phyloP scores from a whole-genome alignment of 2,113 vertebrate species.

The Taurulus bubalis region DNA sequence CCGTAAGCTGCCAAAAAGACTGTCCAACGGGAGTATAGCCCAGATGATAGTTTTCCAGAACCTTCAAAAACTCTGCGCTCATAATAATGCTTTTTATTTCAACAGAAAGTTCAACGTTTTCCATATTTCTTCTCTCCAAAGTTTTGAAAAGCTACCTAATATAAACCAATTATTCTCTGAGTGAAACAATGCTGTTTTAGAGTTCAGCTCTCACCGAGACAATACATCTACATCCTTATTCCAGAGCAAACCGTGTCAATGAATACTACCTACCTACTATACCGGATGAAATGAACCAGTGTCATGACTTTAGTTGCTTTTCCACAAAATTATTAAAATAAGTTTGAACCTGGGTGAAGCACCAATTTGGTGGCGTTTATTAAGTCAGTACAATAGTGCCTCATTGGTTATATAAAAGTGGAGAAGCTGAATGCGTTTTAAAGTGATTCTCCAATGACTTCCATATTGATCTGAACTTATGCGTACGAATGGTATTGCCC shows the following conservation, averaged over 20 bases:
- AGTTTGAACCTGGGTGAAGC: neutral
- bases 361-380: neutral
- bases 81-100: conserved; percentile 45
- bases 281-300: neutral
- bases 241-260: neutral
- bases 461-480: neutral
- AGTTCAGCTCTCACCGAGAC: conserved; percentile 1
- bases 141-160: conserved; percentile 16
- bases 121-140: neutral
- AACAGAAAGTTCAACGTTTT: conserved; percentile 37
- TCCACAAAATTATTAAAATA: neutral
- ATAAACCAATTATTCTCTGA: neutral
- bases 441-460: neutral
- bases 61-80: conserved; percentile 19
- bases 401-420: neutral
- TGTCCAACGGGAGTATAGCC: conserved; percentile 30
- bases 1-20: conserved; percentile 30
- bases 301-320: neutral
- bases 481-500: neutral
- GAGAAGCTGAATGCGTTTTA: neutral
- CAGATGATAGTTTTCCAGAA: conserved; percentile 24
- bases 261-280: neutral
- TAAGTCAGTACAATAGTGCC: neutral
- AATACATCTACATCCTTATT: conserved; percentile 15
- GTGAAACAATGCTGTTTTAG: conserved; percentile 15